A percentile compares a stretch with the other conserved stretches of the same genome.
Conservation (phyloP, 2,113 vertebrate genomes). For the Pogona vitticeps region DNA sequence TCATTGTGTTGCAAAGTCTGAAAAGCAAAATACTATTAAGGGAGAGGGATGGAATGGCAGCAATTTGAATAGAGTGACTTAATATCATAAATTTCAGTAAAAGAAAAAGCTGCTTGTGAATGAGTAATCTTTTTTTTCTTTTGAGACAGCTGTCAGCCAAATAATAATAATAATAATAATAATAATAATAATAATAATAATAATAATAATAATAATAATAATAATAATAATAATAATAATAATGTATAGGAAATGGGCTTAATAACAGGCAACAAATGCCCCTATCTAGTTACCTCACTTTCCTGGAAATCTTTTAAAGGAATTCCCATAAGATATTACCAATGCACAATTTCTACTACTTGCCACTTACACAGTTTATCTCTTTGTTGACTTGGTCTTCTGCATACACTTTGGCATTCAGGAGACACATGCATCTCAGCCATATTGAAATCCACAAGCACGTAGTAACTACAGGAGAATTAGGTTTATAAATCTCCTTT, state of each 20-base stretch:
- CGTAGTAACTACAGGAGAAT: background rate
- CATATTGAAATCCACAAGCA: background rate
- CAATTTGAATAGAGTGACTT: constrained; percentile 19
- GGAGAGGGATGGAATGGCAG: background rate
- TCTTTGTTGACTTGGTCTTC: background rate
- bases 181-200: no score
- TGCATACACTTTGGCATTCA: background rate
- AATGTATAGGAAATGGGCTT: background rate
- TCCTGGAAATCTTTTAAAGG: background rate
- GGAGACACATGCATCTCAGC: background rate
- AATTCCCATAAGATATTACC: background rate
- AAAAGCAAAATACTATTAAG: background rate
- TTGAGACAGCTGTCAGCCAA: background rate
- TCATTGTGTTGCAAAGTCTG: background rate
- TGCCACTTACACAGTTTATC: background rate
- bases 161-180: no score
- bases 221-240: no score
- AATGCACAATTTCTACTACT: background rate
- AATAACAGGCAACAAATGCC: background rate
- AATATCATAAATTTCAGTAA: constrained; percentile 18
- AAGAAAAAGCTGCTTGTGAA: background rate
- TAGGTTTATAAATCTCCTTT: background rate
- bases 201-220: no score
- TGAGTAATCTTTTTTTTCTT: constrained; percentile 26
- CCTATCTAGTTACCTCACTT: background rate